Conservation (phyloP, 1,140 invertebrate genomes). For the Pteromalus puparum region DNA sequence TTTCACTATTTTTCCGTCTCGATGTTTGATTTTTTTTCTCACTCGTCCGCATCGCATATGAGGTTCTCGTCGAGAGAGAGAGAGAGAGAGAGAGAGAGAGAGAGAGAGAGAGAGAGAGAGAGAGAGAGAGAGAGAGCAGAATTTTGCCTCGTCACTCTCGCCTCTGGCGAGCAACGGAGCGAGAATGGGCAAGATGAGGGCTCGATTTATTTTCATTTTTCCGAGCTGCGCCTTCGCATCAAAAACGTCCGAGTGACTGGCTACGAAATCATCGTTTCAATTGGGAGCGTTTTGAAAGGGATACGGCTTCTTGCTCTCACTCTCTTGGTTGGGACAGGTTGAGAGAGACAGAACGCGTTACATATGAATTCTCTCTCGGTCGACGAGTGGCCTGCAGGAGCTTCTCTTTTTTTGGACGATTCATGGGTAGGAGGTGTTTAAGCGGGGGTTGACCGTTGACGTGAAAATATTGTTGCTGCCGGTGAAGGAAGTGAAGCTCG, state of each 20-base stretch:
- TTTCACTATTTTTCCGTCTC: slow-evolving; percentile 24
- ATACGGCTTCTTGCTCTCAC: slow-evolving; percentile 45
- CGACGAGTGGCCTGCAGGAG: not conserved
- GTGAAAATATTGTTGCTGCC: slow-evolving; percentile 47
- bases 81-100: too few species aligned
- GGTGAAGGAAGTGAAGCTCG: not conserved
- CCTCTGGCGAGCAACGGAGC: not conserved
- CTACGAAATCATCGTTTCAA: slow-evolving; percentile 29
- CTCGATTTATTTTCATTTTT: slow-evolving; percentile 52
- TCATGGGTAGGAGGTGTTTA: slow-evolving; percentile 6
- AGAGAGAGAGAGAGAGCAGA: too few species aligned
- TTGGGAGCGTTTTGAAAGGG: slow-evolving; percentile 45
- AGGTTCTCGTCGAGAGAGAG: not conserved
- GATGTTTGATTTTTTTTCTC: slow-evolving; percentile 30
- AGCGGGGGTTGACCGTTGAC: slow-evolving; percentile 27
- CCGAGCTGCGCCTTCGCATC: slow-evolving; percentile 13
- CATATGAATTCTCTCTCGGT: not conserved
- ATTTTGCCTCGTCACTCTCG: slow-evolving; percentile 39
- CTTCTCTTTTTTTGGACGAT: slow-evolving; percentile 14
- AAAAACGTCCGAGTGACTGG: slow-evolving; percentile 26
- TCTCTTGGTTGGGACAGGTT: slow-evolving; percentile 12
- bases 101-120: too few species aligned
- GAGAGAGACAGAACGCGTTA: not conserved
- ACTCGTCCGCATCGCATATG: not conserved
- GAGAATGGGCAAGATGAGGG: not conserved